Evolutionary conservation across 2,888 invertebrate species (phyloP), one percentile per base, ranked within the genome.

Genomic region (Cartodere bifasciata): DNA sequence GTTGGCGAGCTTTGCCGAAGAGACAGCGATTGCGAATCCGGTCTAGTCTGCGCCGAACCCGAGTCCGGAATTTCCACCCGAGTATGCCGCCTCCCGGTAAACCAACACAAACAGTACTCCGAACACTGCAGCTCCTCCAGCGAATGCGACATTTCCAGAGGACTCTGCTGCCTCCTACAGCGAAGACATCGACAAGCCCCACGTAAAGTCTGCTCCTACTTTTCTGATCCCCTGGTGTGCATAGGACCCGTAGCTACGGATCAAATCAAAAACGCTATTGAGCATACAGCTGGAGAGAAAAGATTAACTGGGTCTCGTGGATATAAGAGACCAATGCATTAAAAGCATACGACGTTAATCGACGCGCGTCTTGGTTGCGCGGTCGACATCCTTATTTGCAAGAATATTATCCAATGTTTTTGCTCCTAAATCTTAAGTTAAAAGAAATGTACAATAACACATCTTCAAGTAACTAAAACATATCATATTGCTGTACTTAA

Each of bases 141-240:
- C 49, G 87, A 88, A 49, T 88, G 88, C 51, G 87, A 87, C 60
- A 77, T 86, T 46, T 72, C 75, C 33, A 72, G 84, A 29, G 87
- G 87, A 13, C 68, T 88, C 31, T 88, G 88, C 64, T 88, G 88
- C 62, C 85, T 86, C 61, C 64, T 86, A 48, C 84, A 86, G 48
- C 72, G 86, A 39, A 73, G 86, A 43, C 87, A 88, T 60, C 72
- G 87, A 23, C 85, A 84, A 64, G 75, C 81, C 43, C 73, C 86
- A 2, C 70, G 86, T 60, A 84, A 85, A 73, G 78, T 80, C 42
- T 88, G 88, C 62, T 82, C 83, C n/a, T 88, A 87, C 61, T 88
- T 87, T 73, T 85, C 84, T 54, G 87, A 87, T 50, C 82, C 87
- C 1, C 64, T 86, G 27, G 79, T 83, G 12, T 88, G 88, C 67